These are phyloP conservation scores for Mormyrus hasselquistii DNA, from an alignment of 2,797 vertebrate species.

Conservation along the genomic window DNA sequence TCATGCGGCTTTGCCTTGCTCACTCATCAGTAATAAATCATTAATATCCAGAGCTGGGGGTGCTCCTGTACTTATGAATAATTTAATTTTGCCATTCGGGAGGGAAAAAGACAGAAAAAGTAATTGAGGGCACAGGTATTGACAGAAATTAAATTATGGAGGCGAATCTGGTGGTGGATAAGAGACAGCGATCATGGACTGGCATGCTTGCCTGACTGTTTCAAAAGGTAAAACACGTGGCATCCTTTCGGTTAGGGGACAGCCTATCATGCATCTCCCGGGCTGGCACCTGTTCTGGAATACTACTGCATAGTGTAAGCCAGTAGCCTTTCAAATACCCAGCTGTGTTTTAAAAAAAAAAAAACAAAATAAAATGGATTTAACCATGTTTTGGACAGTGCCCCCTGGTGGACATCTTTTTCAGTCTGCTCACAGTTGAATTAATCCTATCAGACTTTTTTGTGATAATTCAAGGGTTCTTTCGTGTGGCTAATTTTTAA, in stretches of 20 bases:
- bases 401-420: conserved; percentile 46
- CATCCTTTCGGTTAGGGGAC: not conserved
- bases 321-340: not conserved
- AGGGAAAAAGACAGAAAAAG: not conserved
- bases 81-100: not conserved
- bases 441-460: not conserved
- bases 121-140: not conserved
- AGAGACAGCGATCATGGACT: not conserved
- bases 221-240: not conserved
- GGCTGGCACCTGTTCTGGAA: not conserved
- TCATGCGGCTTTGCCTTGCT: not conserved
- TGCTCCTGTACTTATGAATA: conserved; percentile 10
- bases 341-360: not conserved
- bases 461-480: not conserved
- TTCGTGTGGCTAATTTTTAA: not conserved
- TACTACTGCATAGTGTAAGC: not conserved
- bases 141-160: not conserved
- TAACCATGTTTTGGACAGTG: conserved; percentile 29
- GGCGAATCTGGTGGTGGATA: not conserved
- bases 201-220: not conserved
- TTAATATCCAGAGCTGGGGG: conserved; percentile 9
- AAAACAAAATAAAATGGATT: not conserved
- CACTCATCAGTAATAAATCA: conserved; percentile 2
- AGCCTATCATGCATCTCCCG: not conserved
- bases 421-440: not conserved